Evolutionary conservation across 2,797 vertebrate species (phyloP).

Genomic region (Otolemur crassicaudatus): DNA sequence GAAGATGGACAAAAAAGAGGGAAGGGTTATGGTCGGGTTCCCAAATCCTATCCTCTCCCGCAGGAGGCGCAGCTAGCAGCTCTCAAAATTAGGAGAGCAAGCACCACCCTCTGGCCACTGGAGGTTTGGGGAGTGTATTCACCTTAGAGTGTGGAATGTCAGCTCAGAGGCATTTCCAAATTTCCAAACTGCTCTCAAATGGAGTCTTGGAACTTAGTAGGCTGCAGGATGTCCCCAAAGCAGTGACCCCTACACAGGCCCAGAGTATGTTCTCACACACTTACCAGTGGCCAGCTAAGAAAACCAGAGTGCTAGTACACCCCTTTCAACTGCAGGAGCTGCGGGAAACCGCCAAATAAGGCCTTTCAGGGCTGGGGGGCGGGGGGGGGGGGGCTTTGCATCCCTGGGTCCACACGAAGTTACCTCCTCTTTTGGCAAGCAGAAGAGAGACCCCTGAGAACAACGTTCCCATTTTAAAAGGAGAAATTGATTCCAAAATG

Average conservation of each 20-base stretch:
- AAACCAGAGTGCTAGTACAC: neutral
- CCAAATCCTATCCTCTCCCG: neutral
- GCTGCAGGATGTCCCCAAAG: neutral
- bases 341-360: neutral
- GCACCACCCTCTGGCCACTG: neutral
- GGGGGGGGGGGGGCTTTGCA: neutral
- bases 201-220: neutral
- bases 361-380: neutral
- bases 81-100: neutral
- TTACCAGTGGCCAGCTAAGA: neutral
- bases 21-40: rapidly evolving
- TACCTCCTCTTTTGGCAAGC: neutral
- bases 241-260: rapidly evolving
- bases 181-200: neutral
- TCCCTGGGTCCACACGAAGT: neutral
- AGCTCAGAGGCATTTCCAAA: neutral
- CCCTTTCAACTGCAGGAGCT: neutral
- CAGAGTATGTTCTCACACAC: neutral
- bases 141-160: neutral
- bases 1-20: neutral
- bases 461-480: neutral
- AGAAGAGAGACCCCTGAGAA: neutral
- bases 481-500: neutral
- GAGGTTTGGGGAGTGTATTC: neutral
- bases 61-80: neutral